Base-by-base conservation (phyloP, 1,140 invertebrate species). In the Drosophila pectinifera region DNA sequence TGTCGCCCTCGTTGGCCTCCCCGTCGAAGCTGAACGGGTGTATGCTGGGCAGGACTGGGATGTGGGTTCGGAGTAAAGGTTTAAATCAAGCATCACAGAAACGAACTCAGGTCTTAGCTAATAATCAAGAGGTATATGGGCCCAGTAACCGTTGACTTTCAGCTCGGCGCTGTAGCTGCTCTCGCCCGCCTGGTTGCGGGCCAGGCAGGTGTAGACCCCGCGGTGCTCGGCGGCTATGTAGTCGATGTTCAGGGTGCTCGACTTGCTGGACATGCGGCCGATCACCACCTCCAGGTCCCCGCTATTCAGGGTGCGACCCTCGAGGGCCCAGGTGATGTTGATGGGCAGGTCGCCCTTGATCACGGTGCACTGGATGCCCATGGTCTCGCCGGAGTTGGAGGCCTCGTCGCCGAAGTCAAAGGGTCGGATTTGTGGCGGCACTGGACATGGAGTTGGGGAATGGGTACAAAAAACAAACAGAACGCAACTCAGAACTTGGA, bases 271-370 rank as follows among this genome's bases (percentile, higher is more conserved):
- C 86, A 91, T 91, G 22, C 93, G 41, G 92, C 91, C 90, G 58
- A 93, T 93, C 4, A 92, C 92, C 63, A 93, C 91, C n/a, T 92
- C 89, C 36, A 77, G 59, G 28, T 88, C 82, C 8, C 89, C 89
- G 58, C 77, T 91, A 14, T 68, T 58, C 22, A 92, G 69, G 1
- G 74, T 77, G 34, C 80, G 72, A 59, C 86, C 84, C 54, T 93
- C 90, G n/a, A 93, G 90, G 5, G 86, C 88, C 96, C 97, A 98
- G 38, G 93, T 93, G 62, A 97, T 96, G 55, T 95, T 95, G 54
- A 98, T 93, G 6, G 97, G 97, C 74, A 95, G 93, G 91, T 98
- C 97, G 18, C 97, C 97, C 91, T 97, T 97, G 73, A 95, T 95
- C 10, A 98, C 95, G 22, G 96, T 95, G 93, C 97, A 98, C 95